Conservation (phyloP, 2,113 vertebrate species). For the Nettapus auritus region DNA sequence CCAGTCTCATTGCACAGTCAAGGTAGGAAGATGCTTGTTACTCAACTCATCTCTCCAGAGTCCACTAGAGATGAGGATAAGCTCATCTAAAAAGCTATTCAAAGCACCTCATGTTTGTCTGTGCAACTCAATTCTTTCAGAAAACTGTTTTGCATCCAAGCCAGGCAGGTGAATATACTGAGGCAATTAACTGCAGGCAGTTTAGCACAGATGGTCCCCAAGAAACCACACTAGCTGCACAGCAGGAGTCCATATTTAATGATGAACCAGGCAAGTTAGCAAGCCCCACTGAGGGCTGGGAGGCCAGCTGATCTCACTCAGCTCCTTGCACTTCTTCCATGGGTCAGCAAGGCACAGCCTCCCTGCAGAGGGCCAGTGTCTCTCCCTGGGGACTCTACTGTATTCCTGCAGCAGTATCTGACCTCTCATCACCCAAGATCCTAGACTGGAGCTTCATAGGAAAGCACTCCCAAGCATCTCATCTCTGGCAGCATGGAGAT, state of each 20-base stretch:
- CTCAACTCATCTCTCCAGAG: constrained; percentile 9
- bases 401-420: neutral
- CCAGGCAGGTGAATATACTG: constrained; percentile 7
- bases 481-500: neutral
- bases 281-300: neutral
- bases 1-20: neutral
- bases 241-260: constrained; percentile 38
- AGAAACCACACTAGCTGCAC: neutral
- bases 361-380: neutral
- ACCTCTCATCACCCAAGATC: neutral
- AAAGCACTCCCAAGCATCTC: neutral
- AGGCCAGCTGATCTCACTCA: neutral
- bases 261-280: constrained; percentile 37
- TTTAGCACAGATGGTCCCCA: constrained; percentile 59
- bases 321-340: neutral
- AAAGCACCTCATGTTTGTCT: neutral
- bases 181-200: constrained; percentile 33
- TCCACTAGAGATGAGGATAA: neutral
- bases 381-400: neutral
- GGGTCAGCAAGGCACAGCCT: neutral
- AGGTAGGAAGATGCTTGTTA: neutral
- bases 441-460: neutral
- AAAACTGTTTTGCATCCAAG: neutral
- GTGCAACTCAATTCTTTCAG: neutral
- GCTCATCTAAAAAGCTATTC: neutral